Evolutionary conservation across 2,797 vertebrate species (phyloP).

Genomic region (Denticeps clupeoides): DNA sequence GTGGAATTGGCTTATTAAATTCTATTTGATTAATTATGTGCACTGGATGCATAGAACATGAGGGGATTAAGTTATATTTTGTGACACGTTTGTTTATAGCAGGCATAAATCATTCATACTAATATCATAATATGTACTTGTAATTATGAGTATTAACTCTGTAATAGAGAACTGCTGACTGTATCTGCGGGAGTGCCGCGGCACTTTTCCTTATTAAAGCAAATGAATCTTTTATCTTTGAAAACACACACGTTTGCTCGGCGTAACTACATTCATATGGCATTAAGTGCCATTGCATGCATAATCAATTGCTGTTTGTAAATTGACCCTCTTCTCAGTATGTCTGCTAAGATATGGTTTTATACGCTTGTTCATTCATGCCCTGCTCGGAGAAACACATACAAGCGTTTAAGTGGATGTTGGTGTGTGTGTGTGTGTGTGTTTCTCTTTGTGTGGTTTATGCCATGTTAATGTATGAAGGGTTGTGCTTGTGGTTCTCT

Average conservation of each 20-base stretch:
- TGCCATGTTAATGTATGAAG: not conserved
- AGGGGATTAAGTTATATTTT: slow-evolving; percentile 40
- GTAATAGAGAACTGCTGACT: slow-evolving; percentile 11
- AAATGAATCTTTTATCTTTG: not conserved
- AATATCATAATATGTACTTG: slow-evolving; percentile 37
- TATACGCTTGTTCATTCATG: slow-evolving; percentile 1
- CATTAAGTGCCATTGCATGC: not conserved
- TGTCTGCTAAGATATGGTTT: slow-evolving; percentile 10
- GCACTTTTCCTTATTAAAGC: not conserved
- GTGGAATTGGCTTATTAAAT: slow-evolving; percentile 63
- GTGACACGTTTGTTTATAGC: slow-evolving; percentile 32
- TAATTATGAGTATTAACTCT: slow-evolving; percentile 31
- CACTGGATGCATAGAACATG: slow-evolving; percentile 56
- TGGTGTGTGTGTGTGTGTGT: not conserved
- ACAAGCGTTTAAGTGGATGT: not conserved
- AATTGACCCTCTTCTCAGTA: slow-evolving; percentile 22
- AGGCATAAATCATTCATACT: slow-evolving; percentile 36
- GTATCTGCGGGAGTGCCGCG: slow-evolving; percentile 2
- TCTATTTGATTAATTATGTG: slow-evolving; percentile 49
- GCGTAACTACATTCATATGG: slow-evolving; percentile 2
- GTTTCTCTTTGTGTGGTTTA: not conserved
- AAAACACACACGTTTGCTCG: slow-evolving; percentile 4
- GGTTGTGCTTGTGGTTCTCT: not conserved
- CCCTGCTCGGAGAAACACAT: not conserved
- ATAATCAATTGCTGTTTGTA: slow-evolving; percentile 18